phyloP scores from a whole-genome alignment of 1,140 invertebrate species.

The Heliconius hewitsoni region DNA sequence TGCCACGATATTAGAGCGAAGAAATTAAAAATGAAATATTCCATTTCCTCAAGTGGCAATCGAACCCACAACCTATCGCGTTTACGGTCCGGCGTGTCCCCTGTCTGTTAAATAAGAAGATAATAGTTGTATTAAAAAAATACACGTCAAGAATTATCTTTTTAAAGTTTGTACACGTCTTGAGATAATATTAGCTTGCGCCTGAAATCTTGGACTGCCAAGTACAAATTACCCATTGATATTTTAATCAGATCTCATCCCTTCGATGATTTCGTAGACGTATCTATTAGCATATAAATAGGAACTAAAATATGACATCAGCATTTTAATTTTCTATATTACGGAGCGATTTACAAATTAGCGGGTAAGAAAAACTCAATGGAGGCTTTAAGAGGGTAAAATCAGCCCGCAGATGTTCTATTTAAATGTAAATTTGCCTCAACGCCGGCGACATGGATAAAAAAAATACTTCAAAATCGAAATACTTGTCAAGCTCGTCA shows the following conservation, averaged over 20 bases:
- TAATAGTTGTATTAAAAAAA: no score
- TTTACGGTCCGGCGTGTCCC: no score
- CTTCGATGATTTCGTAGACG: constrained; percentile 53
- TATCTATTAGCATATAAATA: constrained; percentile 78
- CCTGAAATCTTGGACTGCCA: constrained; percentile 50
- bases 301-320: constrained; percentile 78
- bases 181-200: constrained; percentile 37
- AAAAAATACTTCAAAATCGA: constrained; percentile 75
- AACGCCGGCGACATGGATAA: constrained; percentile 72
- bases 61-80: no score
- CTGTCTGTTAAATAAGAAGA: neutral
- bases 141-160: neutral
- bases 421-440: constrained; percentile 80
- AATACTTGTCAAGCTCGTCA: constrained; percentile 70
- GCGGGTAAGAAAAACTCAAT: constrained; percentile 76
- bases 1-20: no score
- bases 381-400: constrained; percentile 73
- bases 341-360: constrained; percentile 81
- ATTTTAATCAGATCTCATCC: constrained; percentile 68
- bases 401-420: constrained; percentile 77
- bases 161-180: constrained; percentile 49
- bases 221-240: constrained; percentile 74
- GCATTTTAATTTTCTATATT: constrained; percentile 80
- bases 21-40: no score
- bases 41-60: no score